Evolutionary conservation across 2,797 vertebrate genomes (phyloP).

Genomic region (Urosaurus nigricauda): DNA sequence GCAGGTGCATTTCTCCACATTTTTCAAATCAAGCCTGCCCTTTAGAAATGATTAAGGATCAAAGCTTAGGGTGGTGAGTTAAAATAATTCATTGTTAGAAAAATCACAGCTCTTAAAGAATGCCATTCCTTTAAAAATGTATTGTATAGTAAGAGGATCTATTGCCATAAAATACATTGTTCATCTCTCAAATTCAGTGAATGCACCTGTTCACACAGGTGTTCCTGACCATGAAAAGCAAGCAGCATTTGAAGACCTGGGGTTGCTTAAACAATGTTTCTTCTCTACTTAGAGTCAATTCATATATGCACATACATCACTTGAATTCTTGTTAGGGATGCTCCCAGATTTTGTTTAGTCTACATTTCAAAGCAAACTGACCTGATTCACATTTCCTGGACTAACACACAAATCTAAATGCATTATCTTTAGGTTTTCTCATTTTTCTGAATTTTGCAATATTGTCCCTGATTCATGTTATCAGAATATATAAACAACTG

Average conservation of each 20-base stretch:
- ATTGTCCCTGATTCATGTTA: too few relatives aligned
- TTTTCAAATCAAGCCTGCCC: background rate
- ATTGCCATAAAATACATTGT: background rate
- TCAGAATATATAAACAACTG: too few relatives aligned
- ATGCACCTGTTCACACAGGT: background rate
- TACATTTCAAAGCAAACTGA: background rate
- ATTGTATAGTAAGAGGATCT: background rate
- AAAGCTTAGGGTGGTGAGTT: background rate
- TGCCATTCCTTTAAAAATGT: background rate
- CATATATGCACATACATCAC: background rate
- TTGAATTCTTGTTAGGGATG: background rate
- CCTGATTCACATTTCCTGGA: background rate
- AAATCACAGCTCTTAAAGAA: background rate
- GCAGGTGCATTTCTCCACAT: background rate
- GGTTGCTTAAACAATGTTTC: background rate
- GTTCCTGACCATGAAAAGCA: background rate
- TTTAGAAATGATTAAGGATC: background rate
- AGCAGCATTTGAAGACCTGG: background rate
- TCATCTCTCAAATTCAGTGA: background rate
- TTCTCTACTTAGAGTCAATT: background rate
- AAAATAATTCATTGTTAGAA: background rate
- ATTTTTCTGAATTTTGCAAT: too few relatives aligned
- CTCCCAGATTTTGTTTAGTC: background rate
- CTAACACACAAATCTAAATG: background rate
- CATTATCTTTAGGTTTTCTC: too few relatives aligned